These are phyloP conservation scores for Microctonus aethiopoides DNA, from an alignment of 2,888 invertebrate genomes.

Conservation along the genomic window DNA sequence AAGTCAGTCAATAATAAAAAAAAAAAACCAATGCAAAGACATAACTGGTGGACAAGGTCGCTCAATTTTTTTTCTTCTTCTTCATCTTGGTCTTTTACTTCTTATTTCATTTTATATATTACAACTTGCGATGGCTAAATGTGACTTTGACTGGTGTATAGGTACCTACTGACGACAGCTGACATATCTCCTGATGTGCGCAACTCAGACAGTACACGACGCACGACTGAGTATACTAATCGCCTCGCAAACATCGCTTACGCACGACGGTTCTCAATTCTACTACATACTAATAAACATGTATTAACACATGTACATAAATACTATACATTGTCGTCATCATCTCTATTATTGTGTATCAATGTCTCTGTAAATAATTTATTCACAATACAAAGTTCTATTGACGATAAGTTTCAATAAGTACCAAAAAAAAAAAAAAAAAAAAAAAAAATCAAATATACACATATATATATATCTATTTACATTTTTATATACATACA, in stretches of 20 bases:
- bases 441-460: neutral
- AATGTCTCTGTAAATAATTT: neutral
- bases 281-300: neutral
- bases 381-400: neutral
- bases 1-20: constrained; percentile 50
- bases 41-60: constrained; percentile 60
- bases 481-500: neutral
- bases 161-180: constrained; percentile 51
- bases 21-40: constrained; percentile 39
- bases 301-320: neutral
- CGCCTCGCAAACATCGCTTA: constrained; percentile 63
- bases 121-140: constrained; percentile 24
- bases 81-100: neutral
- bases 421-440: too few relatives aligned
- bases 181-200: constrained; percentile 61
- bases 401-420: too few relatives aligned
- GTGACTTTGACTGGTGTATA: constrained; percentile 9
- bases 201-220: constrained; percentile 62
- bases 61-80: constrained; percentile 40
- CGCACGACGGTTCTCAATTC: constrained; percentile 52
- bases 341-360: neutral
- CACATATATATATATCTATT: too few relatives aligned
- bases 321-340: neutral
- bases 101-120: neutral
- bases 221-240: constrained; percentile 62